Evolutionary conservation across 2,797 vertebrate genomes (phyloP), one percentile per base, ranked within the genome.

Genomic region (Pantherophis vulpinus): DNA sequence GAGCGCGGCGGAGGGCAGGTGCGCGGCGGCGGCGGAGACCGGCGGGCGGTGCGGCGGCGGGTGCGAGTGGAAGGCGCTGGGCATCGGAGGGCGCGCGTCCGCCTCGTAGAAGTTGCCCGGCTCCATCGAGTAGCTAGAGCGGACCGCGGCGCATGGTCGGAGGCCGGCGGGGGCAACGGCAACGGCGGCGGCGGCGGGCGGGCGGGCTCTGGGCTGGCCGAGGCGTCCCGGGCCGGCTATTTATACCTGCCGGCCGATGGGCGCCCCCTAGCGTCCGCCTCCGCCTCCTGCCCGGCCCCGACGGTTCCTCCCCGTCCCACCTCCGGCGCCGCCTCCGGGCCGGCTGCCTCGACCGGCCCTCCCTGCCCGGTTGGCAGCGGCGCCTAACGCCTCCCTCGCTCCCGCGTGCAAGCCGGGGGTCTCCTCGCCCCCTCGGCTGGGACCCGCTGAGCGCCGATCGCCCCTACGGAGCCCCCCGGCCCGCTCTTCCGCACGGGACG

Each of bases 51-150:
- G 60, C 25, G n/a, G 89, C 8, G 13, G 97, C 96, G 97, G 98
- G 92, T 96, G 97, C 96, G 93, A 94, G 92, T 94, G 95, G 90
- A 96, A 97, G 90, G 98, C 97, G 97, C 97, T 98, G 97, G 97
- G 98, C 98, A 98, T 98, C 96, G 97, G 98, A 97, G 98, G 98
- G 97, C 99, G 99, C 96, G 98, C 98, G 88, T 98, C 98, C 96
- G 98, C 98, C 98, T 99, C 99, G 98, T 99, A 99, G 97, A 99
- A 98, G 98, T 99, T 98, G 88, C 98, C 97, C 95, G 98, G 98
- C 98, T 99, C 99, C 99, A 99, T 99, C 97, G 98, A 98, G 98
- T 97, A 98, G 94, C 98, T 99, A 99, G 97, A 98, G 59, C 89
- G 60, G 95, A 97, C 97, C 96, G 98, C 98, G 98, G 96, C 96